A percentile compares a stretch with the other conserved stretches of the same genome.
Conservation (phyloP, 2,113 vertebrate species). For the Eptatretus burgeri region DNA sequence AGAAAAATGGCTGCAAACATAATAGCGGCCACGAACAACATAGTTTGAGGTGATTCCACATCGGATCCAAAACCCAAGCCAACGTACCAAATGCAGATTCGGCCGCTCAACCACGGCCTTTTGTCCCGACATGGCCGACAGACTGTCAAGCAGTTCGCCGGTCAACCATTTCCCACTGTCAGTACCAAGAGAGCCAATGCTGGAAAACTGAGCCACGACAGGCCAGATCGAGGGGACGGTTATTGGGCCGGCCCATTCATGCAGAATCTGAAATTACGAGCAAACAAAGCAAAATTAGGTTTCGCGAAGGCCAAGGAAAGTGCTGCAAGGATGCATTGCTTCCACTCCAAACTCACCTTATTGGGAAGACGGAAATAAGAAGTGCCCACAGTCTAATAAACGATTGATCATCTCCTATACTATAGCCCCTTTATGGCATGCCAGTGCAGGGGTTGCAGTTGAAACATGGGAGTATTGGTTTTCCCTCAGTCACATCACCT, state of each 20-base stretch:
- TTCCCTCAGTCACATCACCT: no score
- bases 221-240: constrained; percentile 23
- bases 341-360: no score
- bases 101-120: constrained; percentile 10
- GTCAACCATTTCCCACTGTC: constrained; percentile 68
- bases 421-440: no score
- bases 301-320: not conserved
- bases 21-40: no score
- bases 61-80: not conserved
- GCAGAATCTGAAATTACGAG: not conserved
- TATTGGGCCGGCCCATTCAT: not conserved
- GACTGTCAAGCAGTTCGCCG: constrained; percentile 52
- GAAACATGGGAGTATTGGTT: no score
- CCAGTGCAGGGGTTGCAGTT: no score
- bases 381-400: no score
- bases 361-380: no score
- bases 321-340: not conserved
- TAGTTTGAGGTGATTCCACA: no score
- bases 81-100: constrained; percentile 37
- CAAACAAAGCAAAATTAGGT: constrained; percentile 11
- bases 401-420: no score
- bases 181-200: constrained; percentile 64
- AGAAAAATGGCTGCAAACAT: no score
- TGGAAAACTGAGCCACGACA: constrained; percentile 71
- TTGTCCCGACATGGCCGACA: constrained; percentile 17